Evolutionary conservation across 2,113 vertebrate species (phyloP), one percentile per base, ranked within the genome.

Genomic region (Mus spicilegus): DNA sequence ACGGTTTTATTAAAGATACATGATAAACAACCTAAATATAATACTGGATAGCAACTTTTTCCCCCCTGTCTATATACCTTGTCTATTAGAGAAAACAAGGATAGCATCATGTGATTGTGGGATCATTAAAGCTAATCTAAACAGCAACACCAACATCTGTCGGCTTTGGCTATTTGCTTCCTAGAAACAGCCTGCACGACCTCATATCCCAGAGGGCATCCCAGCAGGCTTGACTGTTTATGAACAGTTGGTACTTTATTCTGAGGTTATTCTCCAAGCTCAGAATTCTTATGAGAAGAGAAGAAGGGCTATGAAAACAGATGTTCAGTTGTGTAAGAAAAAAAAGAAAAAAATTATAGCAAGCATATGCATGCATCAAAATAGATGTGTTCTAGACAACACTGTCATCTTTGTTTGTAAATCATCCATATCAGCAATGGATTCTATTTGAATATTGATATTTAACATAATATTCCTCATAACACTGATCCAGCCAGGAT

Each of bases 161-260:
- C 67, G 76, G 0, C 20, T 63, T 67, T 58, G 89, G 39, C 26
- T 77, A 24, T 72, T 78, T 87, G 30, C 76, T 65, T 81, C 2
- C 9, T 81, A 20, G 16, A 89, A 92, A 90, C 26, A 89, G 13
- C 19, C 67, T 20, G 28, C 9, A 11, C 0, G 4, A 36, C 36
- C 19, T 93, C 2, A 0, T 65, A 28, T 94, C 82, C 78, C 92
- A 94, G 46, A 89, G 56, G 58, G 26, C 49, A 28, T 94, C 58
- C 54, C 28, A 90, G 88, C 9, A 96, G 61, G 39, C 28, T 4
- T 42, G 20, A 33, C 17, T 63, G 54, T 49, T 58, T 72, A 39
- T 0, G 46, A 94, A 96, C 69, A 96, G 90, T 91, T 87, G 82
- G 69, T 97, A 14, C 69, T 96, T 95, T 82, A 89, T 89, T 91